A percentile compares a stretch with the other conserved stretches of the same genome.
Conservation (phyloP, 2,113 vertebrate genomes). For the Ursus arctos region DNA sequence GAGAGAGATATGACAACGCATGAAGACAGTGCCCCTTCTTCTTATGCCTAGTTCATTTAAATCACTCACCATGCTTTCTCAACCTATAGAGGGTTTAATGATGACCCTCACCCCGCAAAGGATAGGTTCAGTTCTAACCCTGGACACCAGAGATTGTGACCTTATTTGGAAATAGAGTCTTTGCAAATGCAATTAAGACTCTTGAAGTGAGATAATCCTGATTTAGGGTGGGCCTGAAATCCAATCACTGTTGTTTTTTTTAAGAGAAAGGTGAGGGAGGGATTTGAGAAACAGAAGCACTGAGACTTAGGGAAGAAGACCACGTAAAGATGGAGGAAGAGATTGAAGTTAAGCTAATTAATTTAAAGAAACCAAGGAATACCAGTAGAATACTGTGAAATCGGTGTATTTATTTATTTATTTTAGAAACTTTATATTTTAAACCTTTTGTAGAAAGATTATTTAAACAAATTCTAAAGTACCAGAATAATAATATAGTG, state of each 20-base stretch:
- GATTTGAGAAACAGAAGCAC: background rate
- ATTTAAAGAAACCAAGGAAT: background rate
- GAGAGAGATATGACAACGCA: background rate
- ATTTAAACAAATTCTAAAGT: conserved; percentile 22
- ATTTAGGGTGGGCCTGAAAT: background rate
- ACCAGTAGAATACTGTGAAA: background rate
- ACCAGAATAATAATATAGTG: background rate
- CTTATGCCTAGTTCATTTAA: background rate
- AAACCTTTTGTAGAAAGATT: background rate
- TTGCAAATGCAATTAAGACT: background rate
- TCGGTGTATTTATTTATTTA: background rate
- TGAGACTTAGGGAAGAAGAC: background rate
- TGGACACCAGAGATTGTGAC: background rate
- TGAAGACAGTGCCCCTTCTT: background rate
- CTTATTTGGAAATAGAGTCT: background rate
- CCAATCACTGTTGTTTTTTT: background rate
- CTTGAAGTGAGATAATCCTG: background rate
- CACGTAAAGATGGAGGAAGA: background rate
- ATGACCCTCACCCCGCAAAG: background rate
- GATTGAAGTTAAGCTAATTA: background rate
- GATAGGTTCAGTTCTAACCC: background rate
- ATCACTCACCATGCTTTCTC: background rate
- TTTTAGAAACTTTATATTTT: background rate
- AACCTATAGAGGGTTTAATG: background rate
- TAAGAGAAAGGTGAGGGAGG: background rate